These are phyloP conservation scores for Anaspis maculata DNA, from an alignment of 2,888 invertebrate species.

Conservation along the genomic window DNA sequence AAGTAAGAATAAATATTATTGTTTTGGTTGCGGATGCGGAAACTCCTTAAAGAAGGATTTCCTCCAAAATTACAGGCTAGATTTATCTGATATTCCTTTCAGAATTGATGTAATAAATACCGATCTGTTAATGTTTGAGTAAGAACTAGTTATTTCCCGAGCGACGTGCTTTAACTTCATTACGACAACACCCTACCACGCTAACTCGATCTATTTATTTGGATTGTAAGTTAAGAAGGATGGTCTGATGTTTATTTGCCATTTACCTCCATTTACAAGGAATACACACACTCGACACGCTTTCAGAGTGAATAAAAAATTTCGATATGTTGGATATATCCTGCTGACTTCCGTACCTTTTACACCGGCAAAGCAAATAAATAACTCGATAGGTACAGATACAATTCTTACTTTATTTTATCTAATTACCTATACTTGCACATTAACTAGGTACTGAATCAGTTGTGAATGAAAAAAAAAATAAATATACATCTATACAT, in stretches of 20 bases:
- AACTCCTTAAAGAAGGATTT: too few species aligned
- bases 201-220: constrained; percentile 39
- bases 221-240: constrained; percentile 40
- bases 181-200: constrained; percentile 27
- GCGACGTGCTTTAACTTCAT: constrained; percentile 32
- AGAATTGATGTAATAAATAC: not conserved
- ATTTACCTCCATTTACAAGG: constrained; percentile 27
- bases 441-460: too few species aligned
- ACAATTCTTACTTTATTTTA: too few species aligned
- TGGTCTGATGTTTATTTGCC: constrained; percentile 36
- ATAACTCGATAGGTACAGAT: too few species aligned
- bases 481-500: too few species aligned
- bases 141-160: constrained; percentile 13
- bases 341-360: too few species aligned
- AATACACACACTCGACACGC: constrained; percentile 16
- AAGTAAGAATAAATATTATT: too few species aligned
- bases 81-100: not conserved
- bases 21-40: too few species aligned
- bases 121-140: constrained; percentile 9
- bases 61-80: not conserved
- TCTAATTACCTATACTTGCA: too few species aligned
- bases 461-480: too few species aligned
- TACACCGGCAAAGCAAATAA: too few species aligned
- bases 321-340: too few species aligned
- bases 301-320: constrained; percentile 13